Conservation (phyloP, 2,113 vertebrate species). For the Azemiops feae region DNA sequence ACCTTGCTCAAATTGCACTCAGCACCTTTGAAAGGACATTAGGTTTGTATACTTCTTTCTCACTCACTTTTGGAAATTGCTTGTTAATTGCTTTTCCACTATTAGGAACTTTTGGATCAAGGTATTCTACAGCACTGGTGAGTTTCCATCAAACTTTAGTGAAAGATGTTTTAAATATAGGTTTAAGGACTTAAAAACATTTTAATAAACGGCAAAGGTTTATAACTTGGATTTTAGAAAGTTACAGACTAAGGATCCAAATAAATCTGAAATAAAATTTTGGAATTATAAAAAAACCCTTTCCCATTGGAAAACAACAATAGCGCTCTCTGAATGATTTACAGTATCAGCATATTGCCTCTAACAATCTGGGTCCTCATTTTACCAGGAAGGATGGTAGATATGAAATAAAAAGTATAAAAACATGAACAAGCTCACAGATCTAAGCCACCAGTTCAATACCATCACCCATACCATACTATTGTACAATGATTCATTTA, state of each 20-base stretch:
- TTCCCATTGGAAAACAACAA: neutral
- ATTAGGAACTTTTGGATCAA: neutral
- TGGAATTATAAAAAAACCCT: neutral
- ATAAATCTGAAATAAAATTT: neutral
- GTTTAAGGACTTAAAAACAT: neutral
- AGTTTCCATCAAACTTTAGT: neutral
- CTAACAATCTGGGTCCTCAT: no score
- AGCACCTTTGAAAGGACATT: neutral
- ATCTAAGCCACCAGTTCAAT: no score
- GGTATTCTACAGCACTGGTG: neutral
- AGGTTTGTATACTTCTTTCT: neutral
- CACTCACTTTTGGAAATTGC: neutral
- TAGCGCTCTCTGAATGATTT: no score
- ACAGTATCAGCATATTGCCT: no score
- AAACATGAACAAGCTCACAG: no score
- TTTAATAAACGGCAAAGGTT: neutral
- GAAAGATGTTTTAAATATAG: neutral
- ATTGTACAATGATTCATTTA: no score
- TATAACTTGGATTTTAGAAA: neutral
- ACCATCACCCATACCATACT: no score
- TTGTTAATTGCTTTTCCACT: neutral
- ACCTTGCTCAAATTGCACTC: neutral
- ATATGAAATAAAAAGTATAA: no score
- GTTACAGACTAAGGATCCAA: neutral
- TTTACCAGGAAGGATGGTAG: no score